Conservation (phyloP, 2,888 invertebrate genomes). For the Eumerus sabulonum region DNA sequence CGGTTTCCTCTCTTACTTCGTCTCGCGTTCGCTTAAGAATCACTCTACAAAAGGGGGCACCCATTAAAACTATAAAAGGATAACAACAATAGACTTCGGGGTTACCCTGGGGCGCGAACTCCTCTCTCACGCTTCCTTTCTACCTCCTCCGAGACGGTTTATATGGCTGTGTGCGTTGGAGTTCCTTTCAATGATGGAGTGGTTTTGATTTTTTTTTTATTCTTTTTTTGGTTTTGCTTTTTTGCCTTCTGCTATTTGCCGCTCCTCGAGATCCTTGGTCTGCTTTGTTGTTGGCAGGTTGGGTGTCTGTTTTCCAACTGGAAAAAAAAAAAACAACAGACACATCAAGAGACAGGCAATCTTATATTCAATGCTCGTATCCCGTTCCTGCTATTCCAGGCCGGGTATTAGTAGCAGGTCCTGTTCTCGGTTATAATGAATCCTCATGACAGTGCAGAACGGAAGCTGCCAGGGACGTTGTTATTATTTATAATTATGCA, state of each 20-base stretch:
- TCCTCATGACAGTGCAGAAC: conserved; percentile 64
- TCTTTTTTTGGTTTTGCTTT: too few species aligned
- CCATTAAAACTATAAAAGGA: conserved; percentile 66
- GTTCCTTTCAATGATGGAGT: conserved; percentile 37
- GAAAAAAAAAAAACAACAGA: too few species aligned
- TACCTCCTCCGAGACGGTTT: background rate
- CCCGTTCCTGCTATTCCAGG: background rate
- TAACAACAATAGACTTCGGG: conserved; percentile 67
- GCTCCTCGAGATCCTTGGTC: conserved; percentile 58
- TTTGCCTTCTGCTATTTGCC: conserved; percentile 7
- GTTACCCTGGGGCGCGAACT: conserved; percentile 64
- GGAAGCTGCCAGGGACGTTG: conserved; percentile 58
- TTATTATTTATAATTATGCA: conserved; percentile 68
- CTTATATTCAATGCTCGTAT: conserved; percentile 35
- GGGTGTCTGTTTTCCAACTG: conserved; percentile 36
- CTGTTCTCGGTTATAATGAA: conserved; percentile 54
- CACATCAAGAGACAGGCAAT: conserved; percentile 60
- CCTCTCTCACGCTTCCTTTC: conserved; percentile 13
- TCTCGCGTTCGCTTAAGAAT: background rate
- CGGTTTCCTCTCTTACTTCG: conserved; percentile 19
- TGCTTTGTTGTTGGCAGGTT: conserved; percentile 56
- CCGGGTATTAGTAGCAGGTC: background rate
- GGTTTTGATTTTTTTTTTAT: conserved; percentile 48
- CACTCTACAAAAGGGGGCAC: conserved; percentile 32
- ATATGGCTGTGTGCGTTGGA: too few species aligned